A percentile compares a stretch with the other conserved stretches of the same genome.
Conservation (phyloP, 35 echinoderm and acorn worm species). For the Heliocidaris erythrogramma region DNA sequence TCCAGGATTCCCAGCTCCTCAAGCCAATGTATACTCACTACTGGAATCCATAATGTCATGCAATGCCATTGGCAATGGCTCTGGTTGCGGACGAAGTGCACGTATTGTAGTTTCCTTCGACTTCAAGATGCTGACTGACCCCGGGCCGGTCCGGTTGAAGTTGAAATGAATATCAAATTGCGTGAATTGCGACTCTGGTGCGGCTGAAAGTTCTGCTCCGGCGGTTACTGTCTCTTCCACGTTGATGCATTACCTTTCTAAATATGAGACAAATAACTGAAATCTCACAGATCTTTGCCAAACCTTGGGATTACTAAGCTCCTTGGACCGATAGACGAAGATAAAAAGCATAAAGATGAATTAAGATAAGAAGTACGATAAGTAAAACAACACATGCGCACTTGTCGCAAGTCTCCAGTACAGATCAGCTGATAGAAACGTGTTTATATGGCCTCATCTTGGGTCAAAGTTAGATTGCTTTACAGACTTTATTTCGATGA, state of each 20-base stretch:
- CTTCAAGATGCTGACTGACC: too few species aligned
- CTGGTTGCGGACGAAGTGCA: not conserved
- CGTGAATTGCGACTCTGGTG: constrained; percentile 71
- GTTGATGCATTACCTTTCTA: constrained; percentile 55
- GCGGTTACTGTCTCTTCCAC: constrained; percentile 54
- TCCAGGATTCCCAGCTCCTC: not conserved
- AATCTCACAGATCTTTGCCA: not conserved
- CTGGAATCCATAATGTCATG: not conserved
- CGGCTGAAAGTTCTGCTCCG: constrained; percentile 74
- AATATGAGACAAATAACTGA: not conserved
- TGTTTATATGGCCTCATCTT: not conserved
- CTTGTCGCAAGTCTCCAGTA: too few species aligned
- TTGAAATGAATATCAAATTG: constrained; percentile 52
- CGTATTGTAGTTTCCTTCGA: not conserved
- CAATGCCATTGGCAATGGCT: not conserved
- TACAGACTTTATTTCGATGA: not conserved
- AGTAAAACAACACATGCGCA: too few species aligned
- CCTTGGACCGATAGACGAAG: too few species aligned
- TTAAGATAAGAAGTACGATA: too few species aligned
- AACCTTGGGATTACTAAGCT: not conserved
- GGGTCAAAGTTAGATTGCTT: not conserved
- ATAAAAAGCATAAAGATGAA: too few species aligned
- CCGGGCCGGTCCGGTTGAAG: not conserved
- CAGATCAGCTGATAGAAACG: not conserved
- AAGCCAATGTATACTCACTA: not conserved